A percentile compares a stretch with the other conserved stretches of the same genome.
These are phyloP conservation scores for Neostethus bicornis DNA, from an alignment of 2,797 vertebrate genomes.

Conservation along the genomic window DNA sequence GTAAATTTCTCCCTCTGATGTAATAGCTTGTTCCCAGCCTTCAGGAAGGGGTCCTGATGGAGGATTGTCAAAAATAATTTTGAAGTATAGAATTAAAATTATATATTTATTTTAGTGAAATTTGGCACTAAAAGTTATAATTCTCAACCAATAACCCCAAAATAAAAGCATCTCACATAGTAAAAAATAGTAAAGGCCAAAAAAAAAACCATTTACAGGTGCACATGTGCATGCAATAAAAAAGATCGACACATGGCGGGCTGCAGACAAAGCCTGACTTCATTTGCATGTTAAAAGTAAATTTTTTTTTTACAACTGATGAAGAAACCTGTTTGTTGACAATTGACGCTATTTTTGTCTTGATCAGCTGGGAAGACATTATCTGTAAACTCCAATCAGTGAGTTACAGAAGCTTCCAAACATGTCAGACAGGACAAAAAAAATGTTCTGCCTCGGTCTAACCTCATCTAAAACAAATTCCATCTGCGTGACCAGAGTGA, in stretches of 20 bases:
- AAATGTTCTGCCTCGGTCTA: constrained; percentile 67
- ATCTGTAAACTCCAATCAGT: constrained; percentile 45
- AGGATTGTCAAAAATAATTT: constrained; percentile 69
- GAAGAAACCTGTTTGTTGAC: constrained; percentile 7
- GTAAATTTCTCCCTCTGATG: constrained; percentile 98
- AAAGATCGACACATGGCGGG: background rate
- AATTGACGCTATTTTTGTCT: background rate
- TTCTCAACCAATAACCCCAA: background rate
- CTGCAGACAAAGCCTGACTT: background rate
- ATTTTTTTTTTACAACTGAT: background rate
- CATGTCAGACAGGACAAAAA: constrained; percentile 73
- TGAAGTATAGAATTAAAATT: constrained; percentile 11
- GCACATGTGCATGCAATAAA: background rate
- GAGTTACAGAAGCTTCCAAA: constrained; percentile 61
- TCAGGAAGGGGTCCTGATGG: constrained; percentile 94
- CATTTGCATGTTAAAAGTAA: constrained; percentile 4
- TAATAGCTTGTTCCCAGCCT: constrained; percentile 98
- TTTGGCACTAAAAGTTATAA: background rate
- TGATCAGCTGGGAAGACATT: constrained; percentile 15
- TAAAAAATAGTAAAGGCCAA: background rate
- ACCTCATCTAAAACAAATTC: constrained; percentile 71
- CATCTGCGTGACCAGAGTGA: constrained; percentile 46
- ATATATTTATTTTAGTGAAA: background rate
- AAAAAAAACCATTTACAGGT: too few species aligned
- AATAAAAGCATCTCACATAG: background rate